Evolutionary conservation across 2,113 vertebrate genomes (phyloP).

Genomic region (Phrynosoma blainvillii): DNA sequence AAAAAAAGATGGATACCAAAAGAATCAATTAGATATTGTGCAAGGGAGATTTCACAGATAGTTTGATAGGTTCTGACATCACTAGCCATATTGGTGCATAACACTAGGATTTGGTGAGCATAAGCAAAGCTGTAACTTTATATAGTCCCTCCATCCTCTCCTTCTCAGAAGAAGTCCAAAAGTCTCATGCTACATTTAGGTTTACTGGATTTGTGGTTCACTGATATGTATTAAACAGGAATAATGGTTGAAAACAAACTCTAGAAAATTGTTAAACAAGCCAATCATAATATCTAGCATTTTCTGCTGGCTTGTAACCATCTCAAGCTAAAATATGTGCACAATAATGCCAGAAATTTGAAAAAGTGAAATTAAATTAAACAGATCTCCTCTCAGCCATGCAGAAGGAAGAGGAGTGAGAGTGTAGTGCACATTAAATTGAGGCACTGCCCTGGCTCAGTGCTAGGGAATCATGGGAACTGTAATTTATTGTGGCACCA

Average conservation of each 20-base stretch:
- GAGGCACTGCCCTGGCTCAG: too few relatives aligned
- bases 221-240: background rate
- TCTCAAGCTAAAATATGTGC: background rate
- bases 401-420: background rate
- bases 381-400: background rate
- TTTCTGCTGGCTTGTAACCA: background rate
- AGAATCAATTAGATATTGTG: too few relatives aligned
- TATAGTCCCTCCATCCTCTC: background rate
- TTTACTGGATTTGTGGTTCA: background rate
- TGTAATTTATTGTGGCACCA: too few relatives aligned
- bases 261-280: background rate
- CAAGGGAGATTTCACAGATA: too few relatives aligned
- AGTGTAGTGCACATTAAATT: too few relatives aligned
- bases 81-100: background rate
- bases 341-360: background rate
- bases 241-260: background rate
- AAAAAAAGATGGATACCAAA: background rate
- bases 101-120: background rate
- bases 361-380: background rate
- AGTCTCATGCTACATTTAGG: background rate
- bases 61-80: background rate
- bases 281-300: background rate
- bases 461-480: too few relatives aligned
- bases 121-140: background rate
- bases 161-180: background rate